Base-by-base conservation (phyloP, 2,888 invertebrate species). In the Linyphia triangularis region DNA sequence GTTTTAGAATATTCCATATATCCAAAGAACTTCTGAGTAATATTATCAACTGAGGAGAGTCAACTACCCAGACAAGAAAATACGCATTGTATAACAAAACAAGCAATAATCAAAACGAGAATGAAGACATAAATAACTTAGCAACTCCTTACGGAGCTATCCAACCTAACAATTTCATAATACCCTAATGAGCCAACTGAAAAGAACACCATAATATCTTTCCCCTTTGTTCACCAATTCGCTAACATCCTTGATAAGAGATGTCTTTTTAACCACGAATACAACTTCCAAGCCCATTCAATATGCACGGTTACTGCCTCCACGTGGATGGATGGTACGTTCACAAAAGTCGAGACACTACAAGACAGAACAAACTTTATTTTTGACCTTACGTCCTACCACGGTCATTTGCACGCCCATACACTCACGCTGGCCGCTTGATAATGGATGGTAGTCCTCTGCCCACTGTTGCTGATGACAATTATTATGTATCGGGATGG, bases 371-470 rank as follows among this genome's bases (percentile, higher is more conserved):
- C 9, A 28, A n/a, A 37, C 51, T 10, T 16, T 43, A 37, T 57
- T 81, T 85, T 86, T 73, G 86, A 81, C 86, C 86, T 81, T 86
- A 13, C 86, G 30, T 86, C 86, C 86, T 86, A 86, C 86, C 73
- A 40, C 65, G 86, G 86, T 81, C 86, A 19, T 81, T 75, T 16
- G 37, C 72, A 73, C 73, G 67, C 86, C 86, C 40, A 26, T 24
- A 33, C 70, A 75, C 70, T 43, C 51, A 22, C 70, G 69, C 33
- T 22, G 33, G 61, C 37, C 61, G 22, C 65, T 65, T 22, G 26
- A 26, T 70, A 51, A 72, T 19, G 59, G 70, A 77, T 77, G 37
- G 19, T 77, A 26, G 51, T 59, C 26, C 10, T 3, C 78, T 70
- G 22, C 85, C 85, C 85, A 85, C 85, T 24, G 40, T 61, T 19